Evolutionary conservation across 2,797 vertebrate species (phyloP), one percentile per base, ranked within the genome.

Genomic region (Sebastes jordani): DNA sequence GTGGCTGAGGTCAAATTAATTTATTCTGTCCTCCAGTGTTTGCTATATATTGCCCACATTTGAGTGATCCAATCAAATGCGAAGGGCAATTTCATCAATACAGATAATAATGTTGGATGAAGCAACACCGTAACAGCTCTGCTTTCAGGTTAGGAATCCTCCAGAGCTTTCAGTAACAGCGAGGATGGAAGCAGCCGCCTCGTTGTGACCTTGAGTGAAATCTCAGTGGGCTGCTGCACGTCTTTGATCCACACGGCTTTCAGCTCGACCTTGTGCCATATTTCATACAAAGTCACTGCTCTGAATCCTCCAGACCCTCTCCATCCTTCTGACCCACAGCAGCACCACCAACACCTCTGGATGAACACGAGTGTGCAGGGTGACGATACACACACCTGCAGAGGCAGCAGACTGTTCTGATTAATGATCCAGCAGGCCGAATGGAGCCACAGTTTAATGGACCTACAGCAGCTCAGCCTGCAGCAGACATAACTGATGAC

Each of bases 391-490:
- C 56, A 81, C 66, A 71, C 54, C 58, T 80, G 29, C 62, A 78
- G 78, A 27, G 59, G 46, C 36, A 81, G 66, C 66, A 68, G 52
- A 69, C 46, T 10, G 46, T 49, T 71, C 30, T 82, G 84, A 86
- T 90, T 78, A 76, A 89, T 81, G 82, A 86, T 52, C 20, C 67
- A 11, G 67, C 68, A 46, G 54, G 78, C 38, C 42, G 83, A 81
- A 86, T 27, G 78, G 78, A 86, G 85, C 66, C 69, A 13, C 72
- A 58, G 70, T 82, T 86, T 85, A 85, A 82, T 78, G 66, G 87
- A 84, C 76, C 78, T 52, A 56, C 75, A 81, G 82, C 76, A 77
- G 80, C 80, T 77, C 84, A 71, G 42, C n/a, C 79, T 66, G 72
- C 76, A n/a, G 69, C 3, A 1, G 7, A 79, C 68, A 67, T 62